Evolutionary conservation across 23 tunicate species (phyloP).

Genomic region (Halocynthia aurantium): DNA sequence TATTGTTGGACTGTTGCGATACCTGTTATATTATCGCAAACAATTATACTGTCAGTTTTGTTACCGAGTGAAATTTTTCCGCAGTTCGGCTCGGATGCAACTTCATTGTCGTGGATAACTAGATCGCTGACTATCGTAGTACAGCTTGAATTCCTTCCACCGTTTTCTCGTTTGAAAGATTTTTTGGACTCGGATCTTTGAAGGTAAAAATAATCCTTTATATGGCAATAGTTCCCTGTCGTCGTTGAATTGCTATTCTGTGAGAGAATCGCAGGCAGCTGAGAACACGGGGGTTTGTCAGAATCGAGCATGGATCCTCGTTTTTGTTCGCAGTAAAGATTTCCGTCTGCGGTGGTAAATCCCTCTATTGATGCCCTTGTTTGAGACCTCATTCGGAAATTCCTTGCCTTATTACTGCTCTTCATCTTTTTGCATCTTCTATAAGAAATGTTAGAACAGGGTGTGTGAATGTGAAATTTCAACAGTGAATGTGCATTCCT

Average conservation of each 20-base stretch:
- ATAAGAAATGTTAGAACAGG: neutral
- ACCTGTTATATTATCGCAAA: neutral
- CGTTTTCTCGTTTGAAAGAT: no score
- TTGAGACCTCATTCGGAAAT: neutral
- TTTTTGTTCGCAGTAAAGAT: neutral
- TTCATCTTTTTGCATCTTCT: conserved; percentile 1
- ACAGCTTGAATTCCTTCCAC: no score
- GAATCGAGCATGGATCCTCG: neutral
- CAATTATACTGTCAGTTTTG: conserved; percentile 1
- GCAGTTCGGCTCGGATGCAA: neutral
- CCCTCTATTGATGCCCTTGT: conserved; percentile 2
- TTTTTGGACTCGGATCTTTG: no score
- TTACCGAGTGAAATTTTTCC: neutral
- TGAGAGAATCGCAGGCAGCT: neutral
- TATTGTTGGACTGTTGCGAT: neutral
- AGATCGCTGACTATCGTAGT: neutral
- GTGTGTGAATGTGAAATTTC: no score
- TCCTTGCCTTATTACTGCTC: neutral
- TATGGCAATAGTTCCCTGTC: no score
- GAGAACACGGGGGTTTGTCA: neutral
- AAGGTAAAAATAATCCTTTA: no score
- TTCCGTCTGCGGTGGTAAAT: neutral
- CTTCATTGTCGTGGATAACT: neutral
- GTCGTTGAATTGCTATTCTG: no score
- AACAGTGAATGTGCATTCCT: no score